phyloP scores from a whole-genome alignment of 2,797 vertebrate genomes.

The Darevskia mixta region DNA sequence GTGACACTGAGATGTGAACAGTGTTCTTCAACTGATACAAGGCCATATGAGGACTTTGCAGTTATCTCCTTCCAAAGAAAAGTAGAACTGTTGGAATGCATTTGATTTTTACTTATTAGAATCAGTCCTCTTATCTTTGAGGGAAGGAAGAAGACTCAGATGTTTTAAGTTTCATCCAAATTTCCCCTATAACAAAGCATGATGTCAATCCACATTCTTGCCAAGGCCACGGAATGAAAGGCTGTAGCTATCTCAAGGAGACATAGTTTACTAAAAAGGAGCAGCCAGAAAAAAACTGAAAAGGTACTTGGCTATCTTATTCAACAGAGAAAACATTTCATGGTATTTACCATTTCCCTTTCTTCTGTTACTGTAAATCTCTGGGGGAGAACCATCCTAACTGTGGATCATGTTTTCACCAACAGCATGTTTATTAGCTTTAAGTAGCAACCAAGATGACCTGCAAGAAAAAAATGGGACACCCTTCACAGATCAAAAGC shows the following conservation, averaged over 20 bases:
- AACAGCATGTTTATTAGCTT: neutral
- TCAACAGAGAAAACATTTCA: neutral
- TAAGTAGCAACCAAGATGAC: neutral
- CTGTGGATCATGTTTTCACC: neutral
- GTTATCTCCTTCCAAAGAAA: neutral
- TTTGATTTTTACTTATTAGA: neutral
- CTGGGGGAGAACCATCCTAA: neutral
- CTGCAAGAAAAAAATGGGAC: accelerated
- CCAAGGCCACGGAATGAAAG: neutral
- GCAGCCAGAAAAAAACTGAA: neutral
- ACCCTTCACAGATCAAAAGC: neutral
- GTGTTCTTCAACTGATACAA: too few species aligned
- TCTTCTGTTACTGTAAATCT: neutral
- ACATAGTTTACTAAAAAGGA: accelerated
- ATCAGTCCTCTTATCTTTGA: neutral
- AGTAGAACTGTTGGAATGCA: neutral
- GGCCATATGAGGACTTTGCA: neutral
- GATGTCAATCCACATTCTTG: neutral
- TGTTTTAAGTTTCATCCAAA: neutral
- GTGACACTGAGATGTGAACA: too few species aligned
- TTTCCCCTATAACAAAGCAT: neutral
- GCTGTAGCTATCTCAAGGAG: neutral
- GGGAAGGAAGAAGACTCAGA: neutral
- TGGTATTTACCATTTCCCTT: neutral
- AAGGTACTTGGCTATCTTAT: neutral